Evolutionary conservation across 2,113 vertebrate genomes (phyloP), one percentile per base, ranked within the genome.

Genomic region (Aptenodytes patagonicus): DNA sequence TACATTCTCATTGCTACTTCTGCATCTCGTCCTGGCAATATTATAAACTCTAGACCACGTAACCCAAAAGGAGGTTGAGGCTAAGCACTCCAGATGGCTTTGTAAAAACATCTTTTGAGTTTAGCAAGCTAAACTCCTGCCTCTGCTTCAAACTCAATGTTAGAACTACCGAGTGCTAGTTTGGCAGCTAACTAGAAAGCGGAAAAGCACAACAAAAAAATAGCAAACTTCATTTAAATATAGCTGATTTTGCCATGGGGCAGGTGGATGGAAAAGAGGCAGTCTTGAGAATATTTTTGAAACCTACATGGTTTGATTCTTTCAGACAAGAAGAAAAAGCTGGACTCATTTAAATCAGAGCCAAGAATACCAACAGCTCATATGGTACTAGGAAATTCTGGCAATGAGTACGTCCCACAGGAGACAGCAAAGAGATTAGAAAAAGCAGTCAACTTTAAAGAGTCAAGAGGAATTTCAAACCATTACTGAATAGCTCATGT

Each of bases 341-440:
- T 91, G 91, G 89, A 94, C 75, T 95, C 75, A 88, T 93, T 96
- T 95, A 96, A 96, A 97, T 94, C 68, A 66, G 79, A 96, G 97
- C 73, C 97, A 95, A 93, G 78, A 96, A 94, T 90, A 94, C 77
- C 93, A 94, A 83, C 51, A 90, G 93, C 72, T 97, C 91, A 93
- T 92, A 94, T 88, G 94, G 84, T 89, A 94, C 95, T 78, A 87
- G 81, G 60, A 91, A 95, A 96, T 92, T 87, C 73, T 96, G 96
- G 95, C 93, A 97, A 90, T 76, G 54, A 83, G 60, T 19, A 32
- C 0, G 62, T 92, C 94, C 91, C 94, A 77, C 36, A 94, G 96
- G 96, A 97, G 87, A 93, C 5, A 0, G 91, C 52, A 85, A 85
- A 90, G 93, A 92, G 94, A 96, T 97, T 95, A 93, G 88, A 92